These are phyloP conservation scores for Pararge aegeria DNA, from an alignment of 1,140 invertebrate species.

Conservation along the genomic window DNA sequence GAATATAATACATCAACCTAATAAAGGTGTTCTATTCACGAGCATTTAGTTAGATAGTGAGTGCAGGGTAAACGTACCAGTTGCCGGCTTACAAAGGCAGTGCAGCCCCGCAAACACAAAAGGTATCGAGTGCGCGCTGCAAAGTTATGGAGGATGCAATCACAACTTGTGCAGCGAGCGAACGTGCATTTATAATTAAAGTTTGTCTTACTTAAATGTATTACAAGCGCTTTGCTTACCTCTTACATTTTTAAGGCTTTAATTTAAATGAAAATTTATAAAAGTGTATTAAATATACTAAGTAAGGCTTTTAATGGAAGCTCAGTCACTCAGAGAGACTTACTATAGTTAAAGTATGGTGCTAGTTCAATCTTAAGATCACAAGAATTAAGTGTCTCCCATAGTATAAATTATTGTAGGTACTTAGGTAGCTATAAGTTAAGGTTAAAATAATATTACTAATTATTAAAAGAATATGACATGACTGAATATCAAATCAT, in stretches of 20 bases:
- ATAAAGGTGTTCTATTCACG: constrained; percentile 17
- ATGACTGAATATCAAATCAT: too few species aligned
- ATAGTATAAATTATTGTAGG: too few species aligned
- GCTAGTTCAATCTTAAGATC: too few species aligned
- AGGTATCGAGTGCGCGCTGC: constrained; percentile 49
- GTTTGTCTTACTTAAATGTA: constrained; percentile 23
- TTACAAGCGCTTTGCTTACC: constrained; percentile 8
- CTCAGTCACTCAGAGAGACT: too few species aligned
- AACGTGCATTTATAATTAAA: constrained; percentile 28
- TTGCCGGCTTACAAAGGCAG: constrained; percentile 47
- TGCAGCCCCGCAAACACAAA: constrained; percentile 52
- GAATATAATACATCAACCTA: constrained; percentile 5
- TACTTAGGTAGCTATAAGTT: too few species aligned
- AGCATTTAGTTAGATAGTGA: constrained; percentile 29
- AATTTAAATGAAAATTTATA: background rate
- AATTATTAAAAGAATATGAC: too few species aligned
- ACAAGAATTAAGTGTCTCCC: too few species aligned
- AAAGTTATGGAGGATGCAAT: constrained; percentile 60
- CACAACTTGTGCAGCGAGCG: constrained; percentile 49
- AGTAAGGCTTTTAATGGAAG: too few species aligned
- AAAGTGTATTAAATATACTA: too few species aligned
- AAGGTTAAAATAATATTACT: too few species aligned
- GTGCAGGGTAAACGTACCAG: constrained; percentile 36
- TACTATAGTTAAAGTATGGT: too few species aligned
- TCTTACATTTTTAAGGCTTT: constrained; percentile 9